A percentile compares a stretch with the other conserved stretches of the same genome.
Evolutionary conservation across 92 coral and sea anemone species (phyloP).

Genomic region (Actinostola sp.): DNA sequence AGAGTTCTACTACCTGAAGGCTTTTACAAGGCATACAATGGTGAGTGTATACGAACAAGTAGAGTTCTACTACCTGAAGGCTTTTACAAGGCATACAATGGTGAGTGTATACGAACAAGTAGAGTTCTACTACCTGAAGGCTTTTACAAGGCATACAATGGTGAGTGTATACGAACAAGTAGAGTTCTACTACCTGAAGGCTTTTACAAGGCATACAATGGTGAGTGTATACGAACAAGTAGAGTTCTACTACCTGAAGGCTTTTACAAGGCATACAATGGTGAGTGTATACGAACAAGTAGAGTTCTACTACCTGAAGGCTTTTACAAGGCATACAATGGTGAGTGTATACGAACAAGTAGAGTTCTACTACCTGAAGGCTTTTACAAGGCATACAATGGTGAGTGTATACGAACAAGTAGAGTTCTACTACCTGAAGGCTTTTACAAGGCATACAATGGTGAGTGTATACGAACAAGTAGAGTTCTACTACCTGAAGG

Average conservation of each 20-base stretch:
- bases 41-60: slow-evolving; percentile 87
- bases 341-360: slow-evolving; percentile 87
- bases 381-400: slow-evolving; percentile 82
- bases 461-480: slow-evolving; percentile 87
- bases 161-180: slow-evolving; percentile 87
- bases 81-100: slow-evolving; percentile 82
- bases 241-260: slow-evolving; percentile 80
- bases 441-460: slow-evolving; percentile 82
- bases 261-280: slow-evolving; percentile 82
- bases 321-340: slow-evolving; percentile 82
- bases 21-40: slow-evolving; percentile 82
- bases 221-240: slow-evolving; percentile 87
- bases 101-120: slow-evolving; percentile 87
- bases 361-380: slow-evolving; percentile 80
- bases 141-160: slow-evolving; percentile 82
- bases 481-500: slow-evolving; percentile 80
- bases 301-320: slow-evolving; percentile 80
- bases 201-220: slow-evolving; percentile 82
- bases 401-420: slow-evolving; percentile 87
- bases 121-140: slow-evolving; percentile 80
- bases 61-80: slow-evolving; percentile 80
- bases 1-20: slow-evolving; percentile 80
- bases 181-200: slow-evolving; percentile 80
- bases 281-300: slow-evolving; percentile 87
- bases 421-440: slow-evolving; percentile 80